phyloP scores from a whole-genome alignment of 2,113 vertebrate species.

The Campylomormyrus numenius region DNA sequence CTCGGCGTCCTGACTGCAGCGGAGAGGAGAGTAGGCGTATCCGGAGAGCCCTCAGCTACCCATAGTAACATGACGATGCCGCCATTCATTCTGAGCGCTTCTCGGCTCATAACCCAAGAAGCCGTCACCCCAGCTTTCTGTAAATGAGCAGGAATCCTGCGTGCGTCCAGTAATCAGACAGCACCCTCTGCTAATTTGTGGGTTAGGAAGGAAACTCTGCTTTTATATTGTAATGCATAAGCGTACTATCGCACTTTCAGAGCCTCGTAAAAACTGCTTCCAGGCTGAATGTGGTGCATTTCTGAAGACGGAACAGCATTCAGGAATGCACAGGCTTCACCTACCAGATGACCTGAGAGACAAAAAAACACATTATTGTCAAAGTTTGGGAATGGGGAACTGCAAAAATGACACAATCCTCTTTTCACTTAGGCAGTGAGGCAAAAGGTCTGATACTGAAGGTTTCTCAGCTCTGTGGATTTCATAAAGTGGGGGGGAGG shows the following conservation, averaged over 20 bases:
- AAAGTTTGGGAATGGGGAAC: not conserved
- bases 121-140: not conserved
- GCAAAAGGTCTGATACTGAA: not conserved
- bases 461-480: not conserved
- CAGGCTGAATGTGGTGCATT: not conserved
- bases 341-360: not conserved
- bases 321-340: not conserved
- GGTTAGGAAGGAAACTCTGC: not conserved
- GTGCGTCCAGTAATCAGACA: not conserved
- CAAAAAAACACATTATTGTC: not conserved
- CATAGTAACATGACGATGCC: not conserved
- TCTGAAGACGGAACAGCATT: not conserved
- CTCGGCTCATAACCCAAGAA: not conserved
- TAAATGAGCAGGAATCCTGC: not conserved
- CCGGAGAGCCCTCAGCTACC: not conserved
- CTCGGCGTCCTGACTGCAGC: not conserved
- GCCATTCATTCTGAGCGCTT: not conserved
- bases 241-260: not conserved
- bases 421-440: not conserved
- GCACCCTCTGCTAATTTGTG: not conserved
- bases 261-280: not conserved
- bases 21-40: not conserved
- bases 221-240: not conserved
- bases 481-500: not conserved
- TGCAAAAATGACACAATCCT: not conserved